Conservation (phyloP, 2,888 invertebrate genomes). For the Idaea aversata region DNA sequence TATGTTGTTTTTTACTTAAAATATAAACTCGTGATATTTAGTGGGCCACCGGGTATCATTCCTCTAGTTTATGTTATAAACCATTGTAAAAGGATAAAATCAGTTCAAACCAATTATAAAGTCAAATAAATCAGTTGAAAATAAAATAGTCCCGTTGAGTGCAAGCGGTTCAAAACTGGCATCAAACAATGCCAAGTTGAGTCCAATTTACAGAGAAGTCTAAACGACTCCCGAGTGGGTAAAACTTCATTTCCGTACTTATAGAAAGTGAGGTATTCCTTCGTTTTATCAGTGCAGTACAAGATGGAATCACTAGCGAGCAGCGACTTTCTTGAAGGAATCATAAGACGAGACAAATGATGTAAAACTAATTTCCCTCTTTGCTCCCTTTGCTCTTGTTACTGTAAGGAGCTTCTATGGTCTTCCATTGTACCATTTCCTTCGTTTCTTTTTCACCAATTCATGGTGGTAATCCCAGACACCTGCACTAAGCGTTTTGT, state of each 20-base stretch:
- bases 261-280: slow-evolving; percentile 68
- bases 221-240: slow-evolving; percentile 63
- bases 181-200: slow-evolving; percentile 68
- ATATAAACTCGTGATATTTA: too few species aligned
- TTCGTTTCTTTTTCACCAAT: too few species aligned
- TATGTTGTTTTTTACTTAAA: too few species aligned
- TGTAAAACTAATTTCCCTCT: too few species aligned
- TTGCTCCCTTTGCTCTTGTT: too few species aligned
- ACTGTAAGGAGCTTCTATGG: too few species aligned
- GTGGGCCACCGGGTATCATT: background rate
- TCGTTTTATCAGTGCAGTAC: slow-evolving; percentile 41
- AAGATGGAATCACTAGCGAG: slow-evolving; percentile 18
- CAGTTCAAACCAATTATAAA: slow-evolving; percentile 35
- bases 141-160: slow-evolving; percentile 41
- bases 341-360: background rate
- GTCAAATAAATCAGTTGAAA: slow-evolving; percentile 40
- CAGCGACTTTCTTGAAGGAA: background rate
- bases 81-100: background rate
- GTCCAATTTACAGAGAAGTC: slow-evolving; percentile 63
- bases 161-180: slow-evolving; percentile 47
- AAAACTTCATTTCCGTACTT: slow-evolving; percentile 72
- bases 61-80: background rate
- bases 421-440: too few species aligned
- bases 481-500: too few species aligned
- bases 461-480: too few species aligned